A percentile compares a stretch with the other conserved stretches of the same genome.
phyloP scores from a whole-genome alignment of 2,888 invertebrate species.

The Anagyrus pseudococci region DNA sequence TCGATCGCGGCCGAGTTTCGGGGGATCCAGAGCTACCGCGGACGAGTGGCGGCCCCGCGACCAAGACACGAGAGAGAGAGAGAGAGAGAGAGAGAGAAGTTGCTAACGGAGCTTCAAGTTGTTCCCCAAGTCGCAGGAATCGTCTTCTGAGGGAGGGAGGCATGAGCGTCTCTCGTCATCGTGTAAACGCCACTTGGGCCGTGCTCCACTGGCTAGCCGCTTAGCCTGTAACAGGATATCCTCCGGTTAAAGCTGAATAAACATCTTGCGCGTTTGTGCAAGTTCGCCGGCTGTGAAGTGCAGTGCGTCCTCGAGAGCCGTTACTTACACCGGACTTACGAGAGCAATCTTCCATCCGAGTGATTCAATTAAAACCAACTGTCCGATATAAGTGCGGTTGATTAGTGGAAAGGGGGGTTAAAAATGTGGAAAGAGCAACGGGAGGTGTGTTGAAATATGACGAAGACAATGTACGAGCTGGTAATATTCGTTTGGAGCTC shows the following conservation, averaged over 20 bases:
- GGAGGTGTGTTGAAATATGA: no score
- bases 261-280: neutral
- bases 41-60: neutral
- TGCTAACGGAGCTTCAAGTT: no score
- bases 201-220: neutral
- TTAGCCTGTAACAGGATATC: slow-evolving; percentile 12
- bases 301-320: neutral
- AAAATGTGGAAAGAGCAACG: no score
- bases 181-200: neutral
- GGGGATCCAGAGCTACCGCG: neutral
- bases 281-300: neutral
- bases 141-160: neutral
- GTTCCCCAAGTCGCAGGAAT: no score
- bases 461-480: no score
- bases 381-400: no score
- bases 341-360: no score
- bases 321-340: no score
- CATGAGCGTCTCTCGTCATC: slow-evolving; percentile 3
- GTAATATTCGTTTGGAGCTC: no score
- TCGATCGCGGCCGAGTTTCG: slow-evolving; percentile 31
- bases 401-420: no score
- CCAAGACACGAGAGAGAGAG: neutral
- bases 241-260: slow-evolving; percentile 18
- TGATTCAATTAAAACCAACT: no score
- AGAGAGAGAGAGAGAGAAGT: no score